phyloP scores from a whole-genome alignment of 1,140 invertebrate species.

The Aphelenchoides besseyi region DNA sequence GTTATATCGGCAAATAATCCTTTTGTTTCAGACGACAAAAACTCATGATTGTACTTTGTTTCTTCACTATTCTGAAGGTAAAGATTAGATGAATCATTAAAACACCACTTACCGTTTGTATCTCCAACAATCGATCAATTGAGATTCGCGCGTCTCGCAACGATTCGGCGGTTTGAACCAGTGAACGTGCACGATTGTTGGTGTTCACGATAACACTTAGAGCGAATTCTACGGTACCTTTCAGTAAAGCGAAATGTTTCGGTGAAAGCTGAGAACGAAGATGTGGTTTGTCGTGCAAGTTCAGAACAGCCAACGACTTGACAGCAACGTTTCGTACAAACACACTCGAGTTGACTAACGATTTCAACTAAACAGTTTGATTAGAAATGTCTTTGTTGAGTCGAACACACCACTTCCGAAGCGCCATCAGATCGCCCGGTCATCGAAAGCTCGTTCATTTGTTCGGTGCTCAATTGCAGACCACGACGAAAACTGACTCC shows the following conservation, averaged over 20 bases:
- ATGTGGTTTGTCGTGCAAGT: conserved; percentile 19
- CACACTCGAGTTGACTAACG: not conserved
- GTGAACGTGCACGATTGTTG: not conserved
- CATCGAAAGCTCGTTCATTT: conserved; percentile 14
- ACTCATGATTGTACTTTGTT: not conserved
- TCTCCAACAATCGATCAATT: not conserved
- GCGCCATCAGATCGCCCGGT: not conserved
- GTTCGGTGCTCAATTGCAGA: conserved; percentile 2
- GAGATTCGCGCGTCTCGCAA: not conserved
- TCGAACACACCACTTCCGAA: not conserved
- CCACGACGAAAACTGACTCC: conserved; percentile 15
- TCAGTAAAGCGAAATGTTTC: conserved; percentile 4
- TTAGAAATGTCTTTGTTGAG: not conserved
- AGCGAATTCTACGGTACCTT: conserved; percentile 11
- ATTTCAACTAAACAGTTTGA: conserved; percentile 3
- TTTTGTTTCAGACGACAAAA: not conserved
- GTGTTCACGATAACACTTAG: not conserved
- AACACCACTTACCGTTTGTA: not conserved
- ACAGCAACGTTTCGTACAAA: conserved; percentile 8
- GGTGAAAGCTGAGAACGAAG: conserved; percentile 13
- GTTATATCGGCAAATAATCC: not conserved
- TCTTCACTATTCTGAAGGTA: not conserved
- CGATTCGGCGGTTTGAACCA: not conserved
- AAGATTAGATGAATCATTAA: not conserved
- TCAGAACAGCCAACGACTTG: conserved; percentile 10